phyloP scores from a whole-genome alignment of 2,888 invertebrate genomes.

The Elaeidobius kamerunicus region DNA sequence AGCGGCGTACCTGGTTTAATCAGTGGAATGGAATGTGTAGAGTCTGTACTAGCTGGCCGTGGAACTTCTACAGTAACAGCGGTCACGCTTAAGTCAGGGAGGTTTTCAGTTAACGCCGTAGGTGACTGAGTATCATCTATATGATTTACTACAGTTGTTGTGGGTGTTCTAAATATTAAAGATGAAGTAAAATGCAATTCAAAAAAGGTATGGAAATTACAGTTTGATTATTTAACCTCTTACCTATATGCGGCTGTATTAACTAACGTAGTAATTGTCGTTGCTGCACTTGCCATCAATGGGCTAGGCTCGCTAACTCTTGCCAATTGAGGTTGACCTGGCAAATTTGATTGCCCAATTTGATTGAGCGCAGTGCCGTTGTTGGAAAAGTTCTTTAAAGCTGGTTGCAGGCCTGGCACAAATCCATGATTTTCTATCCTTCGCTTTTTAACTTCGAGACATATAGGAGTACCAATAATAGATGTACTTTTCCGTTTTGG shows the following conservation, averaged over 20 bases:
- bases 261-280: slow-evolving; percentile 67
- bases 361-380: slow-evolving; percentile 39
- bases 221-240: too few species aligned
- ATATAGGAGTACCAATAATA: slow-evolving; percentile 49
- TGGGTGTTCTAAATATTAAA: slow-evolving; percentile 12
- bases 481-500: slow-evolving; percentile 64
- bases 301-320: slow-evolving; percentile 65
- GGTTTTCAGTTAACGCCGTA: slow-evolving; percentile 41
- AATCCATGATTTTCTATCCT: slow-evolving; percentile 53
- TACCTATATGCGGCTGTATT: slow-evolving; percentile 57
- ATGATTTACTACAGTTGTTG: slow-evolving; percentile 39
- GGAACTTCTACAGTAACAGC: slow-evolving; percentile 47
- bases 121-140: slow-evolving; percentile 39
- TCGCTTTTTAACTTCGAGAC: slow-evolving; percentile 63
- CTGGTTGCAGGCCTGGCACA: slow-evolving; percentile 26
- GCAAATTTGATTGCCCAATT: background rate
- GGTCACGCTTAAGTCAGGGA: slow-evolving; percentile 48
- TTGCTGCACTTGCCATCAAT: slow-evolving; percentile 64
- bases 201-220: too few species aligned
- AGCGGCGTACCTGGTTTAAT: slow-evolving; percentile 34
- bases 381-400: slow-evolving; percentile 33
- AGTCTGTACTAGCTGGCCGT: slow-evolving; percentile 34
- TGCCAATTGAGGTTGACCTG: slow-evolving; percentile 51
- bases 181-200: slow-evolving; percentile 4
- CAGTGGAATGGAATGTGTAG: slow-evolving; percentile 34